Evolutionary conservation across 1,140 invertebrate species (phyloP).

Genomic region (Bicyclus anynana): DNA sequence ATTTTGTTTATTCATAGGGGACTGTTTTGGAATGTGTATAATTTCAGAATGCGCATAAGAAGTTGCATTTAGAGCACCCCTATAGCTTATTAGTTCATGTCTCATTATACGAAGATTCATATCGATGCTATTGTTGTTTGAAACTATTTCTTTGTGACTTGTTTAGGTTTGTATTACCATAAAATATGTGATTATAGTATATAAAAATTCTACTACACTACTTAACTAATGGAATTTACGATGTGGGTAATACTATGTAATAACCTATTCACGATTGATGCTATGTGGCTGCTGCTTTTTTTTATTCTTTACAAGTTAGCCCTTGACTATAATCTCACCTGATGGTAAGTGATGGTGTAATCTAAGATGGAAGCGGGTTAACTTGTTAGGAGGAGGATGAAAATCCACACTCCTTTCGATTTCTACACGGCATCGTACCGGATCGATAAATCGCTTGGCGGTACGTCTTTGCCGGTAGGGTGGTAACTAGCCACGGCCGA

Average conservation of each 20-base stretch:
- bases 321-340: no score
- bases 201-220: neutral
- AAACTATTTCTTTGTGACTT: constrained; percentile 20
- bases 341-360: no score
- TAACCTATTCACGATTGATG: no score
- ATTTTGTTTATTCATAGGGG: constrained; percentile 26
- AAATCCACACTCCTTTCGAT: no score
- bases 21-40: constrained; percentile 9
- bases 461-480: no score
- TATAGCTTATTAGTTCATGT: constrained; percentile 12
- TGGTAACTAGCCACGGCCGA: no score
- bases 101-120: constrained; percentile 28
- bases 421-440: no score
- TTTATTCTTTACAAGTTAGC: no score
- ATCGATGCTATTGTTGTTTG: constrained; percentile 28
- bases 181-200: neutral
- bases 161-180: neutral
- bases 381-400: no score
- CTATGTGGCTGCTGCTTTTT: no score
- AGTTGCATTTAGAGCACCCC: constrained; percentile 14
- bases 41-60: constrained; percentile 15
- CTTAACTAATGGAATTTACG: neutral
- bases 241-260: neutral
- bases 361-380: no score
- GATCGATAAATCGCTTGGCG: no score